phyloP scores from a whole-genome alignment of 2,113 vertebrate genomes.

The Tympanuchus pallidicinctus region DNA sequence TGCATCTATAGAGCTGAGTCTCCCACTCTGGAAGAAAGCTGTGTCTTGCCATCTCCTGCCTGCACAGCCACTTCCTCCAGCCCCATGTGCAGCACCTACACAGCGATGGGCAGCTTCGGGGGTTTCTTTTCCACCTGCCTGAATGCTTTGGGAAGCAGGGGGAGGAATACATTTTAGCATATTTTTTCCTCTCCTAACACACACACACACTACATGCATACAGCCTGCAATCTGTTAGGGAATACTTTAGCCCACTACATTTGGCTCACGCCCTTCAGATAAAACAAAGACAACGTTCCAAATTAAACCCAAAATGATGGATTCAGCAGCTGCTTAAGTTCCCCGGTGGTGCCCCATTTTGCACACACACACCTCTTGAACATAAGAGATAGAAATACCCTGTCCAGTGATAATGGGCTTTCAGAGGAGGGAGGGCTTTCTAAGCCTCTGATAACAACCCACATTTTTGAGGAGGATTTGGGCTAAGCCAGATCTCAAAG shows the following conservation, averaged over 20 bases:
- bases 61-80: rapidly evolving
- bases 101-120: neutral
- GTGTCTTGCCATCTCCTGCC: rapidly evolving
- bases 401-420: neutral
- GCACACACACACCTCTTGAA: rapidly evolving
- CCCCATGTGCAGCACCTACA: rapidly evolving
- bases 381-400: rapidly evolving
- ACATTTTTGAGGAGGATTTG: neutral
- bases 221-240: neutral
- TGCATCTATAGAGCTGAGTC: neutral
- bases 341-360: neutral
- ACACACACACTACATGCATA: neutral
- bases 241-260: neutral
- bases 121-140: rapidly evolving
- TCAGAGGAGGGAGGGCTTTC: neutral
- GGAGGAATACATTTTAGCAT: neutral
- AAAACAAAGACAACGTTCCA: neutral
- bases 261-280: neutral
- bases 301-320: neutral
- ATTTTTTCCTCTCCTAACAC: neutral
- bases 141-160: neutral
- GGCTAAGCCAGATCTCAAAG: neutral
- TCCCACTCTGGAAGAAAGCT: rapidly evolving
- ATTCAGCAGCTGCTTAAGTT: rapidly evolving
- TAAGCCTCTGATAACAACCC: neutral